phyloP scores from a whole-genome alignment of 2,797 vertebrate genomes.

The Lutjanus campechanus region DNA sequence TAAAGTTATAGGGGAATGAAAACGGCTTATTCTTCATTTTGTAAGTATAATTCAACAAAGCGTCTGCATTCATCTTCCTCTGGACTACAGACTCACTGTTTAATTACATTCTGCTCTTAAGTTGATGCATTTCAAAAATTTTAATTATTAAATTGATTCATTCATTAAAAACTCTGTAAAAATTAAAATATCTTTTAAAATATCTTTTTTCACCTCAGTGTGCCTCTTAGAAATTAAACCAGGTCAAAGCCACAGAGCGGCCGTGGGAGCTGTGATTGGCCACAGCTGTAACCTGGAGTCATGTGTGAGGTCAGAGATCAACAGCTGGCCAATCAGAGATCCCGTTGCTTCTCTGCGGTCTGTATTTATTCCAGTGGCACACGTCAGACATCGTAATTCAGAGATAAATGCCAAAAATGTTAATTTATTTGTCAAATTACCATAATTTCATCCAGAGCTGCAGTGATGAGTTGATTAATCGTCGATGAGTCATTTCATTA shows the following conservation, averaged over 20 bases:
- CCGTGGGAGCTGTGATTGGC: constrained; percentile 43
- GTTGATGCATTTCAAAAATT: not conserved
- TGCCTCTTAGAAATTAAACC: not conserved
- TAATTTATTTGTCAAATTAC: not conserved
- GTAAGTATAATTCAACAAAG: not conserved
- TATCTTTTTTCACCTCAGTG: not conserved
- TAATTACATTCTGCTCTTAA: not conserved
- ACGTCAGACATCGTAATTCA: not conserved
- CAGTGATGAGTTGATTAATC: not conserved
- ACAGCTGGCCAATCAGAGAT: constrained; percentile 46
- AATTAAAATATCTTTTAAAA: too few species aligned
- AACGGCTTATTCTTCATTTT: not conserved
- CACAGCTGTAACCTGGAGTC: constrained; percentile 11
- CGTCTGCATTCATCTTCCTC: not conserved
- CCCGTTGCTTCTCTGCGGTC: constrained; percentile 17
- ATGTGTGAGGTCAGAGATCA: constrained; percentile 22
- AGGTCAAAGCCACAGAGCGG: constrained; percentile 31
- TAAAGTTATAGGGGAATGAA: not conserved
- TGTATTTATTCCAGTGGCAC: constrained; percentile 10
- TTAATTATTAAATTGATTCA: not conserved
- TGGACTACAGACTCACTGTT: not conserved
- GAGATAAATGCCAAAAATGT: not conserved
- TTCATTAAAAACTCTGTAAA: not conserved
- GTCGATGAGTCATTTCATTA: not conserved
- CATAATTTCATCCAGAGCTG: not conserved